A percentile compares a stretch with the other conserved stretches of the same genome.
Evolutionary conservation across 2,888 invertebrate genomes (phyloP).

Genomic region (Empis livida): DNA sequence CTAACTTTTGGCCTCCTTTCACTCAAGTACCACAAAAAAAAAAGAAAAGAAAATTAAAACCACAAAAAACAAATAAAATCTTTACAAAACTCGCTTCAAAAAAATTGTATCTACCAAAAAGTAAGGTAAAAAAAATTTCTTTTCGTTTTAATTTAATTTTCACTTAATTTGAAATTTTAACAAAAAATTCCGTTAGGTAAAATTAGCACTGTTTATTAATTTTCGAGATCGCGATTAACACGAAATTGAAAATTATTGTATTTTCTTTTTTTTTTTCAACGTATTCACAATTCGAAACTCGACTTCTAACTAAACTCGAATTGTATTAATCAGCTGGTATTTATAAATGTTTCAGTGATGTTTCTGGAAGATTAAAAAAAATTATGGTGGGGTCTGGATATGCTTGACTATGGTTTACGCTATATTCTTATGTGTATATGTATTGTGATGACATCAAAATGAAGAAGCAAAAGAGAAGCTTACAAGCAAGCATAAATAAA

Average conservation of each 20-base stretch:
- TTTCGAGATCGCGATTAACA: not conserved
- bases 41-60: not conserved
- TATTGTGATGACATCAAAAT: too few relatives aligned
- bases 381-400: not conserved
- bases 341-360: not conserved
- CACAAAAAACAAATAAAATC: not conserved
- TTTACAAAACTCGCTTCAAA: not conserved
- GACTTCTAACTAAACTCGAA: slow-evolving; percentile 1
- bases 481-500: too few relatives aligned
- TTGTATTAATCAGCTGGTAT: not conserved
- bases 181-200: not conserved
- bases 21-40: not conserved
- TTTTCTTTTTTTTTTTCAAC: not conserved
- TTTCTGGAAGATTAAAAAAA: not conserved
- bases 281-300: not conserved
- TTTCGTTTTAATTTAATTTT: not conserved
- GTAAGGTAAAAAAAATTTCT: too few relatives aligned
- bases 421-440: too few relatives aligned
- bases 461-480: too few relatives aligned
- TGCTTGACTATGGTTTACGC: too few relatives aligned
- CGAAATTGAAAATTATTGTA: not conserved
- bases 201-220: not conserved
- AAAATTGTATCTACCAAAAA: too few relatives aligned
- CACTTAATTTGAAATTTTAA: not conserved
- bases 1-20: not conserved